Base-by-base conservation (phyloP, 2,797 vertebrate genomes). In the Chromobotia macracanthus region DNA sequence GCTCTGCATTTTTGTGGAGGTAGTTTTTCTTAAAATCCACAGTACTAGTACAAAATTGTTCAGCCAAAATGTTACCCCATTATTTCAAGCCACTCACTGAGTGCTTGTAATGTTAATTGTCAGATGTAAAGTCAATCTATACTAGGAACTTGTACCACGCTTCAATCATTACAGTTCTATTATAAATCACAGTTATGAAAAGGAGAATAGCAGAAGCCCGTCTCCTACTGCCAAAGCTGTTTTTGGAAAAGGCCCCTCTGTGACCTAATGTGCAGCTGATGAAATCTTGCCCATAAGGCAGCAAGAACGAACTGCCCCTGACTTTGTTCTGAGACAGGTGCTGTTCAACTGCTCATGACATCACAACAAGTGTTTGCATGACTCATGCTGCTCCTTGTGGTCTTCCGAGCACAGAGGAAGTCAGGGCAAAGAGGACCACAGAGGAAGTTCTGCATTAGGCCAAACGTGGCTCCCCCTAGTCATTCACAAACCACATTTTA, bases 341-440 rank as follows among this genome's bases (percentile, higher is more conserved):
- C 87, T 84, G 31, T 69, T 90, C 91, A 91, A 92, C 84, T 88
- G 87, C 83, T 82, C 86, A 92, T 93, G 92, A 93, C 91, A 92
- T 93, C 92, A 93, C 87, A 87, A 89, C 90, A 92, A 90, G 88
- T 90, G 89, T 91, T 84, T 87, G 48, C 72, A 87, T 92, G 91
- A 92, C 86, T 93, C 91, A 91, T 88, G 90, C 5, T 0, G 23
- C 55, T 56, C 50, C 75, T 75, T 75, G 60, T 35, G 12, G 28
- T 64, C 67, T 70, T 28, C 50, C 70, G 25, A 86, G 83, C 80
- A 38, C 82, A 82, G 10, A 19, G 75, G 23, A 79, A 48, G 19
- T 19, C 25, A 21, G 51, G 51, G 58, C 41, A 55, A 19, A 69
- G 48, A 53, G 11, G 0, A 55, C 44, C 31, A 31, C 31, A 31